A percentile compares a stretch with the other conserved stretches of the same genome.
These are phyloP conservation scores for Globodera ellingtonae DNA, from an alignment of 1,140 invertebrate species.

Conservation along the genomic window DNA sequence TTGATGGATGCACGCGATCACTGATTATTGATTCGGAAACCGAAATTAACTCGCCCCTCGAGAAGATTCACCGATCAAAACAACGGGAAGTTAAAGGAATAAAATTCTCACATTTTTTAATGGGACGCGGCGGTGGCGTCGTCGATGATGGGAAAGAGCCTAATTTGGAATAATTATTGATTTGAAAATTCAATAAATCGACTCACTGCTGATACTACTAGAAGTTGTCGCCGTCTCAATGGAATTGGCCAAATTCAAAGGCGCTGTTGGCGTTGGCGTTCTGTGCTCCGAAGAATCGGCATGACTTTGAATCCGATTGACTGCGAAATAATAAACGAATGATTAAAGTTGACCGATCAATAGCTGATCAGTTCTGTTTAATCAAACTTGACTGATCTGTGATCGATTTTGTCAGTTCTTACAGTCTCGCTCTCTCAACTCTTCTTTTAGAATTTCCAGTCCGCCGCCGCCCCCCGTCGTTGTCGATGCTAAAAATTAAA, in stretches of 20 bases:
- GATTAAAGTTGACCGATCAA: not conserved
- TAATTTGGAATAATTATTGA: not conserved
- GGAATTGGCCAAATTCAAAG: not conserved
- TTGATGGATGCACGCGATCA: not conserved
- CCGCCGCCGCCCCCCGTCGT: not conserved
- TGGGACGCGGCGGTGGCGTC: not conserved
- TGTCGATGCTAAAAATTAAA: not conserved
- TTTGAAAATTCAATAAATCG: no score
- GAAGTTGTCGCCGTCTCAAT: not conserved
- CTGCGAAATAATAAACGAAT: not conserved
- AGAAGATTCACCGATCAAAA: not conserved
- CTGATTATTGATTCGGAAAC: not conserved
- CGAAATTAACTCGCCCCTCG: not conserved
- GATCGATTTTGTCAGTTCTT: not conserved
- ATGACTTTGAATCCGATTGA: not conserved
- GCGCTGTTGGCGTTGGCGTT: not conserved
- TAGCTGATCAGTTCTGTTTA: not conserved
- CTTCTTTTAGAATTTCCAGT: slow-evolving; percentile 7
- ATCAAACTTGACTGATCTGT: not conserved
- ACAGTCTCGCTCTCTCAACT: not conserved
- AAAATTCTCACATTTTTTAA: not conserved
- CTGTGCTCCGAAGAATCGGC: not conserved
- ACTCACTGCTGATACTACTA: no score
- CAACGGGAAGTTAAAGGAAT: not conserved
- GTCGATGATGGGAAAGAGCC: not conserved